Base-by-base conservation (phyloP, 2,113 vertebrate species). In the Carassius carassius region DNA sequence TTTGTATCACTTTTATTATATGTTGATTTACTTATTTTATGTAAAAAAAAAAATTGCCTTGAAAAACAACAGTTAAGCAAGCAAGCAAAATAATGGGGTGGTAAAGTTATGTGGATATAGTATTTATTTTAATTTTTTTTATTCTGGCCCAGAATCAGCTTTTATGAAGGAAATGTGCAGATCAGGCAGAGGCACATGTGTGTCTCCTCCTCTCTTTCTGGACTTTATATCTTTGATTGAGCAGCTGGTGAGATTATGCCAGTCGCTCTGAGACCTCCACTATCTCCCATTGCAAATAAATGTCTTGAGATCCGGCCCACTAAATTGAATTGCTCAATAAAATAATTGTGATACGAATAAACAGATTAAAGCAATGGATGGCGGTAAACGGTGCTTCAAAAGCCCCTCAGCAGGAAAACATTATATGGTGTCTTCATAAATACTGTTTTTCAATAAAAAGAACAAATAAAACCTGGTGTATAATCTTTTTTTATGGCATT, bases 271-370 rank as follows among this genome's bases (percentile, higher is more conserved):
- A 87, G 84, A 74, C 47, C 84, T 51, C 65, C 13, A 44, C 78
- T 74, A 67, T 85, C 84, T 86, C 73, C 60, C 81, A 51, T 75
- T 79, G 75, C 35, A 87, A 51, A 74, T 69, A 70, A 63, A 56
- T 60, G 83, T 83, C 87, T 87, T 75, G 67, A 82, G 80, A 86
- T 87, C 80, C 86, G 25, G 86, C 84, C 47, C 88, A 89, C 84
- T 86, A 90, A 91, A 91, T 91, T 92, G 92, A 94, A 93, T 93
- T 92, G 91, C 86, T 91, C 93, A 92, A 92, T 92, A 93, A 92
- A 91, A 92, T 89, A 86, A 87, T 87, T 86, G 86, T 76, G 41
- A 78, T 75, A 70, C n/a, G 56, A 81, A 84, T 85, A 89, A 87
- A 87, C 88, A 87, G 84, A 89, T 89, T 87, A 87, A 84, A 92